Base-by-base conservation (phyloP, 2,113 vertebrate genomes). In the Ornithorhynchus anatinus region DNA sequence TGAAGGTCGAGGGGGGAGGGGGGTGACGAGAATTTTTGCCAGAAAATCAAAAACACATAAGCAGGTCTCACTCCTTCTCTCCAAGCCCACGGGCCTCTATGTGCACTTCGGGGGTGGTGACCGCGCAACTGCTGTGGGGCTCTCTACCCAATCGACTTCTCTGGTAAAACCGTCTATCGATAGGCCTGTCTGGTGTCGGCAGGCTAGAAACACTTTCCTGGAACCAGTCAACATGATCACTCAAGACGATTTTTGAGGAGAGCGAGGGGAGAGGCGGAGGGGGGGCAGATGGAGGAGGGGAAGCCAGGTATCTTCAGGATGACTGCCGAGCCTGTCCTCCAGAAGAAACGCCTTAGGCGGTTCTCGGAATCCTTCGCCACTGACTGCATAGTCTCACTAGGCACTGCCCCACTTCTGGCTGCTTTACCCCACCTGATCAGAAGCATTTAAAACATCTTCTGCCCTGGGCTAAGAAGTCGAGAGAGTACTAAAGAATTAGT, bases 1-100 rank as follows among this genome's bases (percentile, higher is more conserved):
- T 93, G 85, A 90, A 69, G 77, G 33, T 57, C 91, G 84, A 86
- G 63, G 35, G 39, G 14, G 15, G 45, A 15, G 60, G 56, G 47
- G 59, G 16, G 77, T 90, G 88, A 72, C 61, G 80, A 82, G 69
- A 59, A 64, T 77, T 36, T 47, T 50, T 43, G 20, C 59, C 63
- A 74, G 81, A 22, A n/a, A n/a, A n/a, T n/a, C n/a, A n/a, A 63
- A 82, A 86, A 43, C 64, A 58, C 57, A 33, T 61, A 69, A 61
- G 50, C 72, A 68, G 59, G 59, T 83, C 85, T 88, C 54, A 47
- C 72, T 85, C 57, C 64, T 79, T 53, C 38, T 50, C 16, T 77
- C 43, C 40, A 81, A 77, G 70, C 47, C 44, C 2, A 47, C 15
- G n/a, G n/a, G 63, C 23, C 25, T 44, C 11, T 36, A 23, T 61